Conservation (phyloP, 2,797 vertebrate genomes). For the Cygnus olor region DNA sequence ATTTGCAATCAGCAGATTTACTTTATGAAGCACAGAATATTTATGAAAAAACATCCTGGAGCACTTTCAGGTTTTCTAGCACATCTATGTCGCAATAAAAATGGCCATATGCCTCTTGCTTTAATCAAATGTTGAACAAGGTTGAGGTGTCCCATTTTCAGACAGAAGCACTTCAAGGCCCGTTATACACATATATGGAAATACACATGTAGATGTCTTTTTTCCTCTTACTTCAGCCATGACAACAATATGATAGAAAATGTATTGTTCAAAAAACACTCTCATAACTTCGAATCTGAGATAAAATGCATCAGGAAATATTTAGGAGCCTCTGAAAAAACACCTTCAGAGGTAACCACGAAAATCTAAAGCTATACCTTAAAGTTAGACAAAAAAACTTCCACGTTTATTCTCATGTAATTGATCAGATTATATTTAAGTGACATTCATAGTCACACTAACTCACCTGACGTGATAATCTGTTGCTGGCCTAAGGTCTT, state of each 20-base stretch:
- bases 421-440: neutral
- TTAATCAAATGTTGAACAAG: neutral
- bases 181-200: neutral
- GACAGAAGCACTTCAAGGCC: neutral
- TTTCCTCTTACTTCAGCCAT: neutral
- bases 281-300: neutral
- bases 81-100: neutral
- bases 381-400: neutral
- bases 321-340: neutral
- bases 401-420: neutral
- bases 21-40: neutral
- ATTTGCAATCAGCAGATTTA: neutral
- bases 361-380: neutral
- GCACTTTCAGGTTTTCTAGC: neutral
- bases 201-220: fast-evolving
- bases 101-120: neutral
- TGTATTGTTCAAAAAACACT: neutral
- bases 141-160: neutral
- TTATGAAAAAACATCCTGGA: neutral
- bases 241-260: neutral
- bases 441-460: neutral
- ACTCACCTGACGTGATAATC: constrained; percentile 97
- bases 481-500: constrained; percentile 94
- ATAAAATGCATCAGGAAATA: neutral
- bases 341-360: neutral